A percentile compares a stretch with the other conserved stretches of the same genome.
phyloP scores from a whole-genome alignment of 2,113 vertebrate genomes.

The Sterrhoptilus dennistouni region DNA sequence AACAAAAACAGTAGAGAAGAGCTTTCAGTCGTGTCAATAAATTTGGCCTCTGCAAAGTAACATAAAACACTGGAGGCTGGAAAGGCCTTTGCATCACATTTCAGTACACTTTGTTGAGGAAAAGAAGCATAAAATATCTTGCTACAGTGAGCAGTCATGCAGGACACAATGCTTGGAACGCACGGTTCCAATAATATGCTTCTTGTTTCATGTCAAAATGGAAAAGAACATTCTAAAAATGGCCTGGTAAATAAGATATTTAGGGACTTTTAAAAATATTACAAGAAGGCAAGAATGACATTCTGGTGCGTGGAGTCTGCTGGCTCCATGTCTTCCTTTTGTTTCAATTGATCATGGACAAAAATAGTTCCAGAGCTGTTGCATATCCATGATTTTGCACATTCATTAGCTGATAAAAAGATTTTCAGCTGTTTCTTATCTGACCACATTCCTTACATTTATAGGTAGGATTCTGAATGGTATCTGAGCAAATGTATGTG shows the following conservation, averaged over 20 bases:
- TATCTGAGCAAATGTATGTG: not conserved
- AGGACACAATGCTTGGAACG: not conserved
- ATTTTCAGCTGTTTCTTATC: not conserved
- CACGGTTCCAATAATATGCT: not conserved
- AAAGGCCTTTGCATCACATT: not conserved
- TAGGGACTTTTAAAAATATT: not conserved
- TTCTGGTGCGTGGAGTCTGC: not conserved
- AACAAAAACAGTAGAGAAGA: not conserved
- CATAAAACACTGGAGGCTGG: not conserved
- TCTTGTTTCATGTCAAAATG: not conserved
- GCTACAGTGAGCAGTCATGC: not conserved
- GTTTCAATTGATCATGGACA: not conserved
- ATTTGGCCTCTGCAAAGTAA: not conserved
- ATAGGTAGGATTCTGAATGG: not conserved
- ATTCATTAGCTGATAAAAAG: not conserved
- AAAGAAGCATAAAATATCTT: not conserved
- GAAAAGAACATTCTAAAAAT: slow-evolving; percentile 18
- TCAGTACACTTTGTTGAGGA: not conserved
- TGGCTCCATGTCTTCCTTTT: not conserved
- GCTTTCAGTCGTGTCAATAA: not conserved
- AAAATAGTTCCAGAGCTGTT: not conserved
- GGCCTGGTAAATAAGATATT: not conserved
- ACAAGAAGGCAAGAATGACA: not conserved
- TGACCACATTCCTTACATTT: not conserved
- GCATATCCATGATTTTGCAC: not conserved